Evolutionary conservation across 2,797 vertebrate genomes (phyloP).

Genomic region (Saxicola maurus): DNA sequence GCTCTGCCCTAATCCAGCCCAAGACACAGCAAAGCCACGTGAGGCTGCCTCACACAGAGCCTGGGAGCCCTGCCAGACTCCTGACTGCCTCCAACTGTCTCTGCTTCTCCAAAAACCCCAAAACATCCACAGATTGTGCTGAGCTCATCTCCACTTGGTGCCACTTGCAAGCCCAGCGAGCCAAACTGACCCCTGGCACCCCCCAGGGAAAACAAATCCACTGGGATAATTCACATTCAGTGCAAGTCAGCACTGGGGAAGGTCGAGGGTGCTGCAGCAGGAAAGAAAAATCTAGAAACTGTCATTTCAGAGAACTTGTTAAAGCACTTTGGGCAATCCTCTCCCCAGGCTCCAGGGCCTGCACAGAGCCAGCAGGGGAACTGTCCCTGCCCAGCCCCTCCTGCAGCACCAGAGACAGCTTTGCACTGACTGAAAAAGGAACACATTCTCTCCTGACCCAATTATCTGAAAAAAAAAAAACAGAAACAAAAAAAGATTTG

Average conservation of each 20-base stretch:
- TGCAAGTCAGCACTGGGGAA: not conserved
- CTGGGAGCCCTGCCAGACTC: not conserved
- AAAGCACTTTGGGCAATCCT: fast-evolving
- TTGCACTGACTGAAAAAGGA: not conserved
- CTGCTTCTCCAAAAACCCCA: not conserved
- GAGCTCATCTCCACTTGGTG: not conserved
- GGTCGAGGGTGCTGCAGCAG: fast-evolving
- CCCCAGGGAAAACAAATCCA: not conserved
- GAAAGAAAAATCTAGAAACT: not conserved
- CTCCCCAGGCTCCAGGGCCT: not conserved
- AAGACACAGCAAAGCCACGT: not conserved
- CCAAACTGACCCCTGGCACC: not conserved
- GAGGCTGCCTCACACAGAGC: not conserved
- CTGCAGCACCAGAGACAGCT: not conserved
- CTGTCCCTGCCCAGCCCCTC: not conserved
- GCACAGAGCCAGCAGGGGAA: not conserved
- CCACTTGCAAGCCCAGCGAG: not conserved
- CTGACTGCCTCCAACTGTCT: not conserved
- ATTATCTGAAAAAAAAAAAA: not conserved
- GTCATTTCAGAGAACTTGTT: not conserved
- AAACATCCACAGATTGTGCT: fast-evolving
- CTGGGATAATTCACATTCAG: not conserved
- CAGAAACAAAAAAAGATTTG: too few species aligned
- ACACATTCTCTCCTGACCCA: not conserved
- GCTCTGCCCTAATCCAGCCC: not conserved